Conservation (phyloP, 2,113 vertebrate genomes). For the Eubucco bourcierii region DNA sequence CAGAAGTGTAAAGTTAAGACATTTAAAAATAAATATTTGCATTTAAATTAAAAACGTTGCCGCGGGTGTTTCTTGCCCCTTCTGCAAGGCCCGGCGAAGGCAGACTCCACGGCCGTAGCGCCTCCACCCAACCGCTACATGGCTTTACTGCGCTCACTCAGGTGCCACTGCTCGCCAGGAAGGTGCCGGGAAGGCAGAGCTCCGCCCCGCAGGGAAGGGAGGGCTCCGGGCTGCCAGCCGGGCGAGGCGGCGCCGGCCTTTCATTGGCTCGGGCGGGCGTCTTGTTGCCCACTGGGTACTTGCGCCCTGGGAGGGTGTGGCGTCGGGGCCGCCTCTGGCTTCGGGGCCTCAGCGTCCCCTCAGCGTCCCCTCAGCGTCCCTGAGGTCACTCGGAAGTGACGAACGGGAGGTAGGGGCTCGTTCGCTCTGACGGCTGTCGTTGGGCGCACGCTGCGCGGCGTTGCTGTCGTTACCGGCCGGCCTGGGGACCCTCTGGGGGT, state of each 20-base stretch:
- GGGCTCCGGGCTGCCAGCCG: neutral
- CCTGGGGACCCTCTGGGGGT: neutral
- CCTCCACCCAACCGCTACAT: neutral
- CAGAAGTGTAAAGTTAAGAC: slow-evolving; percentile 25
- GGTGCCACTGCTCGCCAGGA: neutral
- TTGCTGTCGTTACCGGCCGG: neutral
- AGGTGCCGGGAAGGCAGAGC: neutral
- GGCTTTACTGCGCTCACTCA: neutral
- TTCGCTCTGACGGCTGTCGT: fast-evolving
- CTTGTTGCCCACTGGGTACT: neutral
- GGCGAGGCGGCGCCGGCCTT: neutral
- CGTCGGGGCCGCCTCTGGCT: fast-evolving
- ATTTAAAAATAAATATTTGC: slow-evolving; percentile 57
- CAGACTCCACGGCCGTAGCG: neutral
- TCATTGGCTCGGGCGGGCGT: neutral
- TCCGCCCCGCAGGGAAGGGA: too few relatives aligned
- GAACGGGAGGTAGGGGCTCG: fast-evolving
- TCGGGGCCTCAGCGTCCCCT: fast-evolving
- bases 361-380: too few relatives aligned
- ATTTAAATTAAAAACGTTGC: neutral
- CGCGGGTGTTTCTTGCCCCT: neutral
- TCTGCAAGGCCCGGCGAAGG: fast-evolving
- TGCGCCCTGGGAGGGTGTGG: fast-evolving
- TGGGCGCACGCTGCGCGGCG: fast-evolving
- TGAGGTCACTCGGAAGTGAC: too few relatives aligned